Base-by-base conservation (phyloP, 1,140 invertebrate genomes). In the Propsilocerus akamusi region DNA sequence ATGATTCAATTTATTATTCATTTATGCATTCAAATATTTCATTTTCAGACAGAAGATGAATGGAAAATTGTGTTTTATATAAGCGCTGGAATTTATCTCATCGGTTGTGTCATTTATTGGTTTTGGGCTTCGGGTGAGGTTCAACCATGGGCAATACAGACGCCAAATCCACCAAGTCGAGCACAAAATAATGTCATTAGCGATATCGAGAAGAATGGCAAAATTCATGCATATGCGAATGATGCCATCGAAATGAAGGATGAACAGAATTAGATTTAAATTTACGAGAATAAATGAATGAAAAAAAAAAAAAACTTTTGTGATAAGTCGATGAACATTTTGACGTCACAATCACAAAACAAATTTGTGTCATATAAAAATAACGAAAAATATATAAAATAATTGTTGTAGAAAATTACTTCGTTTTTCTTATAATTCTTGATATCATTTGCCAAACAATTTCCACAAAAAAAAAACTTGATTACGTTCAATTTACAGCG, bases 51-150 rank as follows among this genome's bases (percentile, higher is more conserved):
- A 46, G 71, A 75, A 11, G 70, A 73, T 11, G 78, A 86, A 66
- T 93, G 89, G 89, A 75, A 78, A 37, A 71, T 77, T 20, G 81
- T 93, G 8, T 92, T 93, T 65, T 86, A 80, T 62, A 84, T 91
- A 58, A 75, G 83, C 4, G 77, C 81, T 54, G 72, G 67, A 37
- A 74, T 92, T 56, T 91, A 91, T 65, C 62, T 86, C 4, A 52
- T 80, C 12, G 88, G 87, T 17, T 81, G 83, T 47, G 58, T 86
- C 26, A 67, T 90, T 47, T 93, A 88, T 58, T 80, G 79, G 51
- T 54, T 79, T n/a, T 81, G 85, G 58, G 84, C 82, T 11, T 84
- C 83, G 1, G 87, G 81, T 8, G 83, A 88, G 53, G 63, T 75
- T 48, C 86, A 91, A 63, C 67, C 73, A 14, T 91, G 88, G 88